Evolutionary conservation across 2,888 invertebrate species (phyloP).

Genomic region (Tenthredo scrophulariae): DNA sequence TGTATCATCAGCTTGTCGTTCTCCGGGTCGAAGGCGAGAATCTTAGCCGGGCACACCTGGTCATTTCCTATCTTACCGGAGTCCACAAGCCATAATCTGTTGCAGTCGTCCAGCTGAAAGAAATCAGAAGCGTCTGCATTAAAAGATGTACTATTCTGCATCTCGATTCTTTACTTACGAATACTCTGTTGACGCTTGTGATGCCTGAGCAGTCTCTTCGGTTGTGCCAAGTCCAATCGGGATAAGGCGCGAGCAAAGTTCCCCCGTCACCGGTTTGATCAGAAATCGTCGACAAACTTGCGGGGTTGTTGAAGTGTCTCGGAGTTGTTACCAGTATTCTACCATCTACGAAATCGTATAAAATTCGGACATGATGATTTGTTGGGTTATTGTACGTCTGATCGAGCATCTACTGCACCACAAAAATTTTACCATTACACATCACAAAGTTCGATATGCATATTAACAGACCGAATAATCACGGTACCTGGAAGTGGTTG

Average conservation of each 20-base stretch:
- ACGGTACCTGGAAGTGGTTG: constrained; percentile 23
- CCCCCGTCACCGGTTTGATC: constrained; percentile 73
- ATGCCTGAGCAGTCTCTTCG: constrained; percentile 83
- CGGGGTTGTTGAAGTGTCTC: constrained; percentile 83
- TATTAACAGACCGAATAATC: not conserved
- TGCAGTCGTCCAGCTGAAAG: constrained; percentile 85
- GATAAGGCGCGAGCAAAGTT: constrained; percentile 82
- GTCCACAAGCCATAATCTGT: constrained; percentile 86
- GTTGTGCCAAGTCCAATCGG: constrained; percentile 83
- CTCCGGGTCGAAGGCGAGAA: constrained; percentile 85
- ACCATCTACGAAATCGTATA: constrained; percentile 57
- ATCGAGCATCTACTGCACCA: not conserved
- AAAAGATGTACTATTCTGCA: not conserved
- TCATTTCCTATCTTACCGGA: constrained; percentile 82
- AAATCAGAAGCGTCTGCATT: not conserved
- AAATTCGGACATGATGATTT: not conserved
- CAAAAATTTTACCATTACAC: too few relatives aligned
- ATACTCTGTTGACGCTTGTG: constrained; percentile 87
- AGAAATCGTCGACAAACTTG: constrained; percentile 84
- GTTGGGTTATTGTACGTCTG: not conserved
- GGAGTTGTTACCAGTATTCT: constrained; percentile 85
- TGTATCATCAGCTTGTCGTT: constrained; percentile 74
- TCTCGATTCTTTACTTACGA: constrained; percentile 80
- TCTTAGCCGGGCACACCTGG: constrained; percentile 85
- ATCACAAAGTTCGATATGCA: too few relatives aligned